A percentile compares a stretch with the other conserved stretches of the same genome.
phyloP scores from a whole-genome alignment of 2,797 vertebrate species.

The Synaphobranchus kaupii region DNA sequence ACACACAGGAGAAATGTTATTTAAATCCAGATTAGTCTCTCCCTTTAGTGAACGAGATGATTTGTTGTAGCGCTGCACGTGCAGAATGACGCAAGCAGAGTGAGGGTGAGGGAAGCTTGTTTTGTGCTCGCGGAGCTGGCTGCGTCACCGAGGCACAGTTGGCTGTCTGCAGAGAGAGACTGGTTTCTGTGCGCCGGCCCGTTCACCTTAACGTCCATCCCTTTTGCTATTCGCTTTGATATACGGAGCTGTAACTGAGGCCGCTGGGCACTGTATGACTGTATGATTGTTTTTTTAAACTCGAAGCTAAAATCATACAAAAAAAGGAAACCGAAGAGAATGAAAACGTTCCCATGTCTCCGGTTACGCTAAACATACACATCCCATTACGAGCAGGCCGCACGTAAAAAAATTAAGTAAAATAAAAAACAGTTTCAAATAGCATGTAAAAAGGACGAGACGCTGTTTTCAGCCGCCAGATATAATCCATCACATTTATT shows the following conservation, averaged over 20 bases:
- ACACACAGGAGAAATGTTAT: too few relatives aligned
- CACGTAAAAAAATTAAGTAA: not conserved
- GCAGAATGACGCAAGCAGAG: not conserved
- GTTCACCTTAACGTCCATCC: too few relatives aligned
- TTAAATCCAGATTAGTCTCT: too few relatives aligned
- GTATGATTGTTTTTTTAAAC: not conserved
- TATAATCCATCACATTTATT: not conserved
- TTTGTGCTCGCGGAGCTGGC: too few relatives aligned
- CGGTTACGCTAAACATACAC: not conserved
- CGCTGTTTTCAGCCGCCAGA: not conserved
- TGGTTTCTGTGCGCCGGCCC: too few relatives aligned
- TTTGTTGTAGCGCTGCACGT: too few relatives aligned
- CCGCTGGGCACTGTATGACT: not conserved
- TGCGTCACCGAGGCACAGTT: too few relatives aligned
- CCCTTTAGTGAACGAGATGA: too few relatives aligned
- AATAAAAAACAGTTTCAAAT: not conserved
- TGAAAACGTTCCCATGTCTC: not conserved
- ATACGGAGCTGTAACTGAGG: not conserved
- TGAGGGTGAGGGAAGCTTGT: not conserved
- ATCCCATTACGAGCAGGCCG: not conserved
- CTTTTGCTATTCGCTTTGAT: too few relatives aligned
- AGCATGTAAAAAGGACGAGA: not conserved
- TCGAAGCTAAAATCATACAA: not conserved
- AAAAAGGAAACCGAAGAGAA: not conserved
- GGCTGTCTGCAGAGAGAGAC: too few relatives aligned